Evolutionary conservation across 1,140 invertebrate genomes (phyloP).

Genomic region (Melipona quadrifasciata): DNA sequence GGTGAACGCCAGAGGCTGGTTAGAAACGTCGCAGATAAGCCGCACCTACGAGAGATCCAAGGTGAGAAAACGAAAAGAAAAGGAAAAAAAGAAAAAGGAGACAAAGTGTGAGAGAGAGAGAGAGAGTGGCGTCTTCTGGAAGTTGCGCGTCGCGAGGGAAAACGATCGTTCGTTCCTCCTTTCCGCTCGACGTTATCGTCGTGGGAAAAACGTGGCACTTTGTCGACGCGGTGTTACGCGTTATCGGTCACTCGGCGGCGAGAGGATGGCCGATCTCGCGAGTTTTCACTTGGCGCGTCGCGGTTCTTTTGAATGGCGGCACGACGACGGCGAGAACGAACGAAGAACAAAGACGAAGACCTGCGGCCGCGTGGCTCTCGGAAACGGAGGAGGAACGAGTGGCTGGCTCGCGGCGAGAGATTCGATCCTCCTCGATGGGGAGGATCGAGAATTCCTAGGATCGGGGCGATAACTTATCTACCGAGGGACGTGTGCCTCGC

Average conservation of each 20-base stretch:
- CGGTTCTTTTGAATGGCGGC: neutral
- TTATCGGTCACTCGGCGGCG: neutral
- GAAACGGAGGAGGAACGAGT: conserved; percentile 12
- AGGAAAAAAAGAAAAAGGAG: neutral
- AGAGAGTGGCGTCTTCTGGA: neutral
- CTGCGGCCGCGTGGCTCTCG: neutral
- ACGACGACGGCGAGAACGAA: no score
- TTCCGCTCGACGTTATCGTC: neutral
- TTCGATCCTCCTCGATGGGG: neutral
- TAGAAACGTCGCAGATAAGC: neutral
- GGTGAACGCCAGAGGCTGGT: neutral
- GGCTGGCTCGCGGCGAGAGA: neutral
- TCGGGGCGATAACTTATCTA: conserved; percentile 39
- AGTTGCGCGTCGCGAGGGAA: conserved; percentile 31
- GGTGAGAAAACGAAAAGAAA: neutral
- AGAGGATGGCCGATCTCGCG: neutral
- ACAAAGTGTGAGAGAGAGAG: neutral
- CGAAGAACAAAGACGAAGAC: no score
- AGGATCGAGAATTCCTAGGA: conserved; percentile 18
- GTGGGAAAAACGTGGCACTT: conserved; percentile 7
- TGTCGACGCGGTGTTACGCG: neutral
- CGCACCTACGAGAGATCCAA: conserved; percentile 45
- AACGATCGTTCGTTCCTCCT: conserved; percentile 19
- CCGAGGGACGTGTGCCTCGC: conserved; percentile 37
- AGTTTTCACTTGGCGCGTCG: neutral